A percentile compares a stretch with the other conserved stretches of the same genome.
These are phyloP conservation scores for Pentamera pediparva DNA, from an alignment of 53 echinoderm and acorn worm species.

Conservation along the genomic window DNA sequence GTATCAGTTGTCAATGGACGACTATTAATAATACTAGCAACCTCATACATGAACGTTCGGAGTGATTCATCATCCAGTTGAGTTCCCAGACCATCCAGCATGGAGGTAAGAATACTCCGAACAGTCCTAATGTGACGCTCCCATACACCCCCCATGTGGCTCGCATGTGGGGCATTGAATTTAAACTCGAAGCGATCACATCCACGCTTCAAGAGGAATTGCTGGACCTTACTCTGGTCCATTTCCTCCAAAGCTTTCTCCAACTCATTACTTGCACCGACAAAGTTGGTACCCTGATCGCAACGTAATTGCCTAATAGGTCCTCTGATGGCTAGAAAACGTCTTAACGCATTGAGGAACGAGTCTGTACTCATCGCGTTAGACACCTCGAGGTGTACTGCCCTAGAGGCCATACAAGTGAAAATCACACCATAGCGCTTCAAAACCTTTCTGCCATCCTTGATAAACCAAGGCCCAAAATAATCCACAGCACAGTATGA, in stretches of 20 bases:
- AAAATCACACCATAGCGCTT: conserved; percentile 1
- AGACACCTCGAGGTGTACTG: not conserved
- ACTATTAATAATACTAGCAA: conserved; percentile 35
- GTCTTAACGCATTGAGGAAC: conserved; percentile 40
- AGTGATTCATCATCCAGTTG: conserved; percentile 47
- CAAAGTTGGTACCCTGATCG: conserved; percentile 21
- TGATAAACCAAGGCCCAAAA: conserved; percentile 41
- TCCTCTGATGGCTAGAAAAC: not conserved
- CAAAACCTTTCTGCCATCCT: conserved; percentile 27
- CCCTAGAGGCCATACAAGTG: not conserved
- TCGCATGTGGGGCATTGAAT: conserved; percentile 17
- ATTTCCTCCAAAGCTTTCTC: not conserved
- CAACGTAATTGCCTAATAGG: not conserved
- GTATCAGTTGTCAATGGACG: conserved; percentile 31
- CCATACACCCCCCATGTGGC: conserved; percentile 68
- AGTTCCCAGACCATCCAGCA: conserved; percentile 31
- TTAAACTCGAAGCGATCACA: conserved; percentile 39
- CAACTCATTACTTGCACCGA: not conserved
- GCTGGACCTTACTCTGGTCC: not conserved
- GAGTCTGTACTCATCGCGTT: not conserved
- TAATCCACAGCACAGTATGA: conserved; percentile 39
- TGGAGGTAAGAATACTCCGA: conserved; percentile 35
- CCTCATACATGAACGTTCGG: conserved; percentile 47
- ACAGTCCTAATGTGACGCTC: conserved; percentile 52
- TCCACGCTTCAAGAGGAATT: not conserved